Evolutionary conservation across 2,113 vertebrate genomes (phyloP).

Genomic region (Puffinus mauretanicus): DNA sequence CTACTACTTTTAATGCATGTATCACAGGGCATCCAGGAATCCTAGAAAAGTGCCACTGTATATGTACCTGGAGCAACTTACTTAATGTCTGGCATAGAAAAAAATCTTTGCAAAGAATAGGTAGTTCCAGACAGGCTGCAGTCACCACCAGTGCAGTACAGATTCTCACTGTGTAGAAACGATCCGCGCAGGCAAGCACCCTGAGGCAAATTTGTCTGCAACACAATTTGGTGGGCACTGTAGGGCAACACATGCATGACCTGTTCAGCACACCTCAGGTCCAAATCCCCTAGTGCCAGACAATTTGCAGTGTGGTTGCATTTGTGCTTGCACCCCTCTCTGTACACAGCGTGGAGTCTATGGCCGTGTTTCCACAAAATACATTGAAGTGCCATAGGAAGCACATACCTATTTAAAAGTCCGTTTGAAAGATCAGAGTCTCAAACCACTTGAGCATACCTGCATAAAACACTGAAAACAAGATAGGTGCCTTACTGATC

Average conservation of each 20-base stretch:
- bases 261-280: not conserved
- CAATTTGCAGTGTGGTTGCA: not conserved
- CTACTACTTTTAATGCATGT: not conserved
- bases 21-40: not conserved
- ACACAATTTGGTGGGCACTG: not conserved
- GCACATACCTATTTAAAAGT: not conserved
- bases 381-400: not conserved
- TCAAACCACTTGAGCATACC: not conserved
- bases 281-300: not conserved
- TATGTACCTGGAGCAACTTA: not conserved
- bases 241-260: not conserved
- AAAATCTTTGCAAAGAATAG: not conserved
- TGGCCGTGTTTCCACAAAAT: not conserved
- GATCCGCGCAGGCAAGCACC: not conserved
- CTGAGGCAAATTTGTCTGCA: not conserved
- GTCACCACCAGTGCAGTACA: not conserved
- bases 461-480: not conserved
- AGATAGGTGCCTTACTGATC: not conserved
- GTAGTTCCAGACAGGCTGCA: not conserved
- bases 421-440: not conserved
- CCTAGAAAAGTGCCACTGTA: not conserved
- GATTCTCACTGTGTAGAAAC: not conserved
- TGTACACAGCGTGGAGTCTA: not conserved
- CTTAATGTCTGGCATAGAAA: not conserved
- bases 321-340: not conserved